These are phyloP conservation scores for Ormia ochracea DNA, from an alignment of 2,888 invertebrate species.

Conservation along the genomic window DNA sequence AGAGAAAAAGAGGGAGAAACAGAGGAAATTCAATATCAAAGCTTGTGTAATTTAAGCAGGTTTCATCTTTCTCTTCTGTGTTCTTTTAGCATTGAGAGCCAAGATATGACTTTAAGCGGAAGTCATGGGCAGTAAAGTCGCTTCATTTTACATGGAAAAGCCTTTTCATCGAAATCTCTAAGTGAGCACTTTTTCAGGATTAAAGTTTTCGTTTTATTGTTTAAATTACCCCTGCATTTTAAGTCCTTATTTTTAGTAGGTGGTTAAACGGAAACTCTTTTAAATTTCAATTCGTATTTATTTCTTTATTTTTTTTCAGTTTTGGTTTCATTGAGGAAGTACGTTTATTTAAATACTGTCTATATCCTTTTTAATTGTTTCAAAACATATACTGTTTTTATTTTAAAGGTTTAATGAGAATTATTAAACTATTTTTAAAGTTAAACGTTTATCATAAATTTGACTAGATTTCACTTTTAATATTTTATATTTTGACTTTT, in stretches of 20 bases:
- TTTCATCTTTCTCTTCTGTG: no score
- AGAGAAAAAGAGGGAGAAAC: no score
- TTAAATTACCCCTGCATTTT: conserved; percentile 15
- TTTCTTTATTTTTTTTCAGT: neutral
- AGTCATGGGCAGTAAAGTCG: no score
- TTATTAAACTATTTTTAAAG: conserved; percentile 12
- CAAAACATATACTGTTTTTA: conserved; percentile 25
- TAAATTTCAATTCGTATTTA: conserved; percentile 36
- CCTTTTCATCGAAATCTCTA: no score
- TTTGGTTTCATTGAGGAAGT: neutral
- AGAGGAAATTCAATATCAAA: no score
- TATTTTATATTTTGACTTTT: neutral
- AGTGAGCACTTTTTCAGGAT: neutral
- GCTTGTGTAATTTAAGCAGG: no score
- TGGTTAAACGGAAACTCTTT: conserved; percentile 65
- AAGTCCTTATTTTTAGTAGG: conserved; percentile 29
- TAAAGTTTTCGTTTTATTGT: neutral
- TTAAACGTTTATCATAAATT: conserved; percentile 46
- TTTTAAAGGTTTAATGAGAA: conserved; percentile 9
- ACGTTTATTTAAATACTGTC: conserved; percentile 53
- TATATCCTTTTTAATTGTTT: conserved; percentile 4
- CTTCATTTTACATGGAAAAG: no score
- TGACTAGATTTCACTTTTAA: conserved; percentile 50
- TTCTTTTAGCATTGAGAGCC: no score
- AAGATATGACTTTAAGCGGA: no score